phyloP scores from a whole-genome alignment of 2,113 vertebrate species.

The Toxotes chatareus region DNA sequence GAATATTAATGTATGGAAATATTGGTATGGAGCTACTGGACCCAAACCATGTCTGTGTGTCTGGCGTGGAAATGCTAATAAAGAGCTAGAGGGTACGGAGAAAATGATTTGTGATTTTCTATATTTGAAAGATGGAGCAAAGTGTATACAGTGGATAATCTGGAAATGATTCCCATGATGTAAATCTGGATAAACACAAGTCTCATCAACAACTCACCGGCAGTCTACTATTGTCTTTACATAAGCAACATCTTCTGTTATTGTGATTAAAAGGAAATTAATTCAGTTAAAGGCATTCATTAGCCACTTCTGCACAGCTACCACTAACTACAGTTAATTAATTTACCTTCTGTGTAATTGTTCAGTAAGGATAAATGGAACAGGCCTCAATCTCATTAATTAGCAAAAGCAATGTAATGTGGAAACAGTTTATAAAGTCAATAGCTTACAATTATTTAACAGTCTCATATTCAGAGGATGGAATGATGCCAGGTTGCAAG shows the following conservation, averaged over 20 bases:
- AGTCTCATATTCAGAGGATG: not conserved
- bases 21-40: slow-evolving; percentile 45
- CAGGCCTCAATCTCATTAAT: slow-evolving; percentile 44
- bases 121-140: slow-evolving; percentile 1
- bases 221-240: slow-evolving; percentile 13
- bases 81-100: slow-evolving; percentile 19
- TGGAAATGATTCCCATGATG: slow-evolving; percentile 4
- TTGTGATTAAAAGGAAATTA: slow-evolving; percentile 54
- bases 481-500: slow-evolving; percentile 16
- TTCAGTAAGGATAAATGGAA: slow-evolving; percentile 44
- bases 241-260: slow-evolving; percentile 31
- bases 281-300: slow-evolving; percentile 63
- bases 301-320: slow-evolving; percentile 49
- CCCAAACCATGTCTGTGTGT: slow-evolving; percentile 38
- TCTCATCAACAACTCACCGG: slow-evolving; percentile 10
- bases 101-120: slow-evolving; percentile 14
- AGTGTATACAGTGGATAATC: slow-evolving; percentile 1
- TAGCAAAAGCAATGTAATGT: slow-evolving; percentile 22
- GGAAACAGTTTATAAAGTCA: slow-evolving; percentile 45
- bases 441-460: slow-evolving; percentile 48
- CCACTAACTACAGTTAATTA: slow-evolving; percentile 55
- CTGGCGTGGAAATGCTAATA: slow-evolving; percentile 31
- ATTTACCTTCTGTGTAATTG: slow-evolving; percentile 72
- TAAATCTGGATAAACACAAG: slow-evolving; percentile 9
- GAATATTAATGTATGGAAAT: slow-evolving; percentile 68